Base-by-base conservation (phyloP, 2,888 invertebrate species). In the Tanytarsus gracilentus region DNA sequence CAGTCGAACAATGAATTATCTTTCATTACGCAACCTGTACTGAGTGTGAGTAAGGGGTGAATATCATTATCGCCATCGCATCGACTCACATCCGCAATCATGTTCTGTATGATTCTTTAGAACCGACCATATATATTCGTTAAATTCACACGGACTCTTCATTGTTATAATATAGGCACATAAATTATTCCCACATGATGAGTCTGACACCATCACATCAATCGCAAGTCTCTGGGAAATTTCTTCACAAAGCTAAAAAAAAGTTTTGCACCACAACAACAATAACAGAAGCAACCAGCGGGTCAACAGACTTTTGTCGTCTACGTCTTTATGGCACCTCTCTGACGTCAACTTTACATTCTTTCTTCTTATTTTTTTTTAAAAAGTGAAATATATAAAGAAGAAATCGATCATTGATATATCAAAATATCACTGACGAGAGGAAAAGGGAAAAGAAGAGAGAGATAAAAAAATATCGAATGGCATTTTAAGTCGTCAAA, bases 141-240 rank as follows among this genome's bases (percentile, higher is more conserved):
- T 25, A 23, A 55, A 55, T 55, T 55, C 55, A 55, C 55, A 55
- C 55, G 55, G 14, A 36, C 14, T 36, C 36, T 36, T 36, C 3
- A 36, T 14, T 14, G 16, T 30, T 36, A 16, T 36, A 36, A 36
- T 36, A 36, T 36, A 36, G 16, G 36, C 36, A 36, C 36, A 44
- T 44, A 18, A 44, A 18, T 44, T 44, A 44, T 53, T 53, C 53
- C 53, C 53, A 53, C 55, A 36, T 39, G 55, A 55, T 26, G 40
- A 39, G 55, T 55, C 55, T 16, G 33, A 52, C 29, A 40, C 40
- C 14, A 26, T 39, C 27, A 21, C 30, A 30, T 16, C 18, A 51
- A 25, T 29, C 7, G 33, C 11, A 33, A 33, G n/a, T n/a, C n/a
- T n/a, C n/a, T n/a, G n/a, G n/a, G n/a, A n/a, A n/a, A n/a, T n/a